Percentiles rank a stretch among this genome's conserved stretches.
Evolutionary conservation across 1,140 invertebrate genomes (phyloP).

Genomic region (Alviniconcha marisindica): DNA sequence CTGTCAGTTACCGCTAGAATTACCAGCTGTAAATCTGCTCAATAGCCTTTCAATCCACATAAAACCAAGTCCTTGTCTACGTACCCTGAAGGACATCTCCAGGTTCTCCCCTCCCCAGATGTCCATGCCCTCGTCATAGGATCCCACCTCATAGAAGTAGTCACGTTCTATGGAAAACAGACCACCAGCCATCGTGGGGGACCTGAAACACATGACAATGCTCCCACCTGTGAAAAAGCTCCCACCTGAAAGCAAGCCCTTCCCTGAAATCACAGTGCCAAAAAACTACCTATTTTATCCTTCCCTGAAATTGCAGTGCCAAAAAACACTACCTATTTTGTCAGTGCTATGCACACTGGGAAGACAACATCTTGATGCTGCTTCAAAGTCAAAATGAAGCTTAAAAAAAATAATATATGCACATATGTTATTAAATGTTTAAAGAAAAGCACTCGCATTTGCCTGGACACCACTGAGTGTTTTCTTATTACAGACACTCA

Average conservation of each 20-base stretch:
- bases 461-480: too few relatives aligned
- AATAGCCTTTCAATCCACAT: too few relatives aligned
- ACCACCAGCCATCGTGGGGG: slow-evolving; percentile 99
- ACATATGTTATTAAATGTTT: background rate
- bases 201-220: slow-evolving; percentile 75
- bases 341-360: too few relatives aligned
- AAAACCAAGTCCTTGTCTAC: too few relatives aligned
- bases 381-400: background rate
- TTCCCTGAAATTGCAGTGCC: background rate
- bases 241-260: too few relatives aligned
- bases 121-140: slow-evolving; percentile 99
- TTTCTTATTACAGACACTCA: background rate
- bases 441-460: background rate
- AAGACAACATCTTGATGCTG: too few relatives aligned
- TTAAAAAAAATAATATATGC: background rate
- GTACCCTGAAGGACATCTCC: slow-evolving; percentile 98
- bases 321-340: too few relatives aligned
- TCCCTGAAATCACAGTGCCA: too few relatives aligned
- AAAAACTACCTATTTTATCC: too few relatives aligned
- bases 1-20: too few relatives aligned
- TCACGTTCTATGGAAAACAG: slow-evolving; percentile 97
- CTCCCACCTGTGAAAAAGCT: background rate
- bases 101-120: slow-evolving; percentile 99
- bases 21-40: too few relatives aligned
- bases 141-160: slow-evolving; percentile 92